Evolutionary conservation across 2,888 invertebrate genomes (phyloP), one percentile per base, ranked within the genome.

Genomic region (Temnothorax ravouxi): DNA sequence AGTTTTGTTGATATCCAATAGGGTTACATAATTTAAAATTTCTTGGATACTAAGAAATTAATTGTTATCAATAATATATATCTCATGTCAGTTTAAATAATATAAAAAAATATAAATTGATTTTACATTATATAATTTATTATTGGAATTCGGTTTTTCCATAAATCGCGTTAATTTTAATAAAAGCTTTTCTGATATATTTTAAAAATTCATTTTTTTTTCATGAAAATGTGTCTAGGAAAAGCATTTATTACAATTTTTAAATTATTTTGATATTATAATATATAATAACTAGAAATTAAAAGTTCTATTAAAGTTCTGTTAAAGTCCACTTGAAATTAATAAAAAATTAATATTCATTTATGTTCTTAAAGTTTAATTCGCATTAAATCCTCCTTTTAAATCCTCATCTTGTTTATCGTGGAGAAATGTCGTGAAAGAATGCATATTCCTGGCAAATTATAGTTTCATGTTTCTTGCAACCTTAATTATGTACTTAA

Each of bases 101-200:
- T 13, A 3, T 1, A 62, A 9, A 38, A n/a, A 34, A 56, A 25
- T 41, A 18, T 0, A 11, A 56, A 25, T 21, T 47, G 0, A 71
- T 54, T 21, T 54, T 71, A n/a, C 2, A n/a, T 34, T 15, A 21
- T 25, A 56, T 41, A 71, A 72, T 41, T 56, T 38, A 72, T 56
- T 9, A 56, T 41, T 56, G 0, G 5, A 56, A 56, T 11, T 5
- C 2, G 8, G 0, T 11, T 61, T 15, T 41, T 62, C 6, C 4
- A 41, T 11, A 29, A 50, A 8, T 21, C 8, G 18, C 18, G 18
- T 25, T n/a, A 29, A 56, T 38, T 5, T 72, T 54, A 15, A 8
- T 54, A 15, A 54, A 21, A 54, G 3, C 0, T 71, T 71, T 11
- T 38, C 1, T 21, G 0, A 44, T 5, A 38, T 21, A 54, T 56